phyloP scores from a whole-genome alignment of 2,888 invertebrate genomes.

The Itoplectis maculator region DNA sequence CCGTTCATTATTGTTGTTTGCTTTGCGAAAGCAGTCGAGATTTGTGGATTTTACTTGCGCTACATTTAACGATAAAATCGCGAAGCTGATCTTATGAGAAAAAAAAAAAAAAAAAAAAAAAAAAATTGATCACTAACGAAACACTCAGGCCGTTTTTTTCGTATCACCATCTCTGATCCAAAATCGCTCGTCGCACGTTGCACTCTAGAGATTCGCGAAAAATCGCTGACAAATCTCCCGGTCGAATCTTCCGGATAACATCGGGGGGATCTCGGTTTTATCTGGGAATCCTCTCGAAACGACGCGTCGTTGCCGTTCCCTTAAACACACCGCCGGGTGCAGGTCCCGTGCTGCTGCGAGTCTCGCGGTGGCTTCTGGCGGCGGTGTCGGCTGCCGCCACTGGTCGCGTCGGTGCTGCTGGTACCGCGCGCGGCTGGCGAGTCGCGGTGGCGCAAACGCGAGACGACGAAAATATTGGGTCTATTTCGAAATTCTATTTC shows the following conservation, averaged over 20 bases:
- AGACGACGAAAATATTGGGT: conserved; percentile 85
- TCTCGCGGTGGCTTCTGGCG: conserved; percentile 53
- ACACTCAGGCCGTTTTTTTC: too few relatives aligned
- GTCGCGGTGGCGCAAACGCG: conserved; percentile 83
- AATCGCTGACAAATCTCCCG: too few relatives aligned
- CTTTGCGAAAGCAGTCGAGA: too few relatives aligned
- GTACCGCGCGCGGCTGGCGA: conserved; percentile 72
- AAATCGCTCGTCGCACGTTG: too few relatives aligned
- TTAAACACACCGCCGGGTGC: conserved; percentile 22
- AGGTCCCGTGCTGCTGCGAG: conserved; percentile 55
- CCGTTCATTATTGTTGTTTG: too few relatives aligned
- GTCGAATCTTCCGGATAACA: neutral
- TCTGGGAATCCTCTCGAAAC: conserved; percentile 23
- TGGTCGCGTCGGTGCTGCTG: conserved; percentile 64
- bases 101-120: too few relatives aligned
- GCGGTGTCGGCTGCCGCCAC: conserved; percentile 11
- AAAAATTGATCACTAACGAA: too few relatives aligned
- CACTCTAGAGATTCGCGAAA: too few relatives aligned
- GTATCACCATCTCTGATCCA: too few relatives aligned
- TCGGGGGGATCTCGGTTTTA: conserved; percentile 21
- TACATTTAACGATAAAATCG: too few relatives aligned
- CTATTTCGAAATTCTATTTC: conserved; percentile 85
- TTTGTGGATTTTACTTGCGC: too few relatives aligned
- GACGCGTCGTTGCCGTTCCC: conserved; percentile 2
- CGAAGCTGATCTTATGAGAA: too few relatives aligned